Evolutionary conservation across 53 echinoderm and acorn worm genomes (phyloP).

Genomic region (Pentamera pediparva): DNA sequence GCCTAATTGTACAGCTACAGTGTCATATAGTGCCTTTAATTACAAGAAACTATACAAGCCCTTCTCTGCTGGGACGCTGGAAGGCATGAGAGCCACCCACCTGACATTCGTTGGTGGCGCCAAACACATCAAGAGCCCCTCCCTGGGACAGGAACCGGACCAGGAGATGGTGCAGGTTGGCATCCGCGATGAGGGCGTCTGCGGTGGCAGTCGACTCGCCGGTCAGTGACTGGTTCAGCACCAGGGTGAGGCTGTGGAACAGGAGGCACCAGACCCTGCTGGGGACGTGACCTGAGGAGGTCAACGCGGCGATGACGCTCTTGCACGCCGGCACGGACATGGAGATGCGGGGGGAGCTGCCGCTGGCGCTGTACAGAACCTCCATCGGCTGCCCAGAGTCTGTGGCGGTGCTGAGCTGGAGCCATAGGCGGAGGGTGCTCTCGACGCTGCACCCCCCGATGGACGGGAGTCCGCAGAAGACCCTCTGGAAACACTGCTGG

Average conservation of each 20-base stretch:
- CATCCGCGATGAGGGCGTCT: conserved; percentile 62
- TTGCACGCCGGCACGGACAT: conserved; percentile 65
- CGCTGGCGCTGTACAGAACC: conserved; percentile 47
- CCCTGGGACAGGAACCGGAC: conserved; percentile 83
- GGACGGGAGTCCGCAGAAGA: conserved; percentile 64
- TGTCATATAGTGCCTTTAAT: too few species aligned
- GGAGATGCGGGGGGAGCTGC: conserved; percentile 66
- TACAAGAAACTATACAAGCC: too few species aligned
- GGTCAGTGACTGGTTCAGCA: conserved; percentile 66
- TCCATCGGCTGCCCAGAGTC: conserved; percentile 57
- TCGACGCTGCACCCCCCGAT: conserved; percentile 54
- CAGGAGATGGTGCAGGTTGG: conserved; percentile 67
- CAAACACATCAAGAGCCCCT: conserved; percentile 66
- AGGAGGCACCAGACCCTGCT: conserved; percentile 90
- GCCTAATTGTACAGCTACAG: too few species aligned
- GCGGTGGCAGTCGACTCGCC: conserved; percentile 35
- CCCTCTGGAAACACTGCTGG: conserved; percentile 79
- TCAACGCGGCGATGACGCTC: conserved; percentile 64
- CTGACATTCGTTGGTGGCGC: conserved; percentile 69
- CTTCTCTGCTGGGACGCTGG: too few species aligned
- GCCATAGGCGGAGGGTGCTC: conserved; percentile 75
- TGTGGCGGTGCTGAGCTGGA: conserved; percentile 40
- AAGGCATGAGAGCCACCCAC: conserved; percentile 7
- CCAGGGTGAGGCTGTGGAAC: conserved; percentile 70
- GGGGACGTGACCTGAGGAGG: conserved; percentile 61